A percentile compares a stretch with the other conserved stretches of the same genome.
Evolutionary conservation across 2,888 invertebrate genomes (phyloP).

Genomic region (Chloroclysta siterata): DNA sequence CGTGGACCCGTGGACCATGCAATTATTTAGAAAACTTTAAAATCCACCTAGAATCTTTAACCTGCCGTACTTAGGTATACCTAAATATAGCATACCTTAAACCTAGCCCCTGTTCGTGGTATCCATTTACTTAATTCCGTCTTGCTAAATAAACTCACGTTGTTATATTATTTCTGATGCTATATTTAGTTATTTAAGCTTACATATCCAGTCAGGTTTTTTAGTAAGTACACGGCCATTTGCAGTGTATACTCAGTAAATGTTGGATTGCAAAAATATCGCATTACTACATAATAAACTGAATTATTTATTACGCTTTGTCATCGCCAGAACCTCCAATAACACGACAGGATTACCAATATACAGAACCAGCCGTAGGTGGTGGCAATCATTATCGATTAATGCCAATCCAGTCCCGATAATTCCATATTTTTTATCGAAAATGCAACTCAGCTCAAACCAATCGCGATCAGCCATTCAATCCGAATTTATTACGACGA

Average conservation of each 20-base stretch:
- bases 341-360: constrained; percentile 54
- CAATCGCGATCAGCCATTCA: constrained; percentile 79
- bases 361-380: constrained; percentile 55
- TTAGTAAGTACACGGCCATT: background rate
- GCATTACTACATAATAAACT: constrained; percentile 59
- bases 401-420: constrained; percentile 67
- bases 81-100: no score
- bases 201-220: background rate
- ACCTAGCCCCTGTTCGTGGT: no score
- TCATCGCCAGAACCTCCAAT: constrained; percentile 61
- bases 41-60: no score
- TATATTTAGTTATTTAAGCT: background rate
- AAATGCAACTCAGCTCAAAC: constrained; percentile 72
- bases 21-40: no score
- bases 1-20: no score
- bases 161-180: no score
- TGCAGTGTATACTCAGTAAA: background rate
- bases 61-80: no score
- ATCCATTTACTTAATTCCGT: no score
- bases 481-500: constrained; percentile 83
- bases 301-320: constrained; percentile 61
- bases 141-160: no score
- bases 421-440: constrained; percentile 61
- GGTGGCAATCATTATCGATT: constrained; percentile 63
- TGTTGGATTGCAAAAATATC: constrained; percentile 45